Evolutionary conservation across 2,888 invertebrate genomes (phyloP), one percentile per base, ranked within the genome.

Genomic region (Macropis europaea): DNA sequence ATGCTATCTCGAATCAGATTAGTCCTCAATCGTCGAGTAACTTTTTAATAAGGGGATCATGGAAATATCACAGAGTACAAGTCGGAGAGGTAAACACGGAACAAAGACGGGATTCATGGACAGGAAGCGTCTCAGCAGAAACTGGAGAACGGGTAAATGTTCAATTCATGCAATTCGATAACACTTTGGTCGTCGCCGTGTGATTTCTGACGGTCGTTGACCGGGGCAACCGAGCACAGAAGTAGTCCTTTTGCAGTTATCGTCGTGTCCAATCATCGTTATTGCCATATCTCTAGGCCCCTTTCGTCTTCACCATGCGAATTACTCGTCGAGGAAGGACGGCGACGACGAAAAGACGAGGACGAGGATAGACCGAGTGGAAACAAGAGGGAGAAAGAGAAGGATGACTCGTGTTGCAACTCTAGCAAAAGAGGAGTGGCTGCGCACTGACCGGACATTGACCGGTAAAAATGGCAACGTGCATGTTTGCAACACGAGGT

Each of bases 371-470:
- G 32, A 3, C 3, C 0, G 13, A 19, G 22, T 17, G n/a, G 1
- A 6, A 30, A 22, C 19, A 4, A 15, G 1, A 26, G 28, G n/a
- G 32, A 6, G 40, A 59, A 38, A 30, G 22, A 42, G 45, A 22
- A 47, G 52, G 63, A 67, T 43, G 45, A 47, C 30, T 24, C 34
- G 32, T 17, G 45, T 53, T 68, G 66, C 59, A 38, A 59, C 61
- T 73, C 64, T 57, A 62, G 42, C 2, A 24, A 34, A 71, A 45
- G 48, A 70, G 34, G 56, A 75, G 62, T 64, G 72, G 48, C 72
- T 63, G 73, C 38, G 9, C 42, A 52, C 32, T 72, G 76, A 73
- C 77, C 82, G 84, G 85, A 78, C 84, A 43, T 84, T 86, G 84
- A 83, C 85, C 83, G 76, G 73, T 70, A 81, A 76, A 83, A 82